phyloP scores from a whole-genome alignment of 2,113 vertebrate genomes.

The Ahaetulla prasina region DNA sequence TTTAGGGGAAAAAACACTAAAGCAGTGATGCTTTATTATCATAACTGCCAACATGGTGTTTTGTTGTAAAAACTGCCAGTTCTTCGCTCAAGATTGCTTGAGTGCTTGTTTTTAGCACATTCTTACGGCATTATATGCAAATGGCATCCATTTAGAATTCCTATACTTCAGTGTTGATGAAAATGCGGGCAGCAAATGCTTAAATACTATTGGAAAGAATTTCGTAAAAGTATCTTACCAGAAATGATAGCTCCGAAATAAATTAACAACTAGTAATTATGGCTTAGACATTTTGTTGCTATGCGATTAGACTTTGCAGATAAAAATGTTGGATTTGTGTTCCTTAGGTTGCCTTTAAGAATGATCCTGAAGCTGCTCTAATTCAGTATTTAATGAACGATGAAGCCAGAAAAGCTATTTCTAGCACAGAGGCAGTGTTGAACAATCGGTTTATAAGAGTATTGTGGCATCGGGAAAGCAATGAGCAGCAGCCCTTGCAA shows the following conservation, averaged over 20 bases:
- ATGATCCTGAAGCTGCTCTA: conserved; percentile 89
- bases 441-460: conserved; percentile 96
- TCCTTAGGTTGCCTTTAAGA: conserved; percentile 89
- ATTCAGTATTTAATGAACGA: conserved; percentile 92
- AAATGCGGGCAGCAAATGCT: neutral
- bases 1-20: neutral
- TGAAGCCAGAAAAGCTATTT: conserved; percentile 90
- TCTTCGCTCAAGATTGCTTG: neutral
- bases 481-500: conserved; percentile 53
- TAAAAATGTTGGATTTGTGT: neutral
- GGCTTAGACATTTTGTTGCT: neutral
- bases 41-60: neutral
- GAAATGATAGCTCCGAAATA: neutral
- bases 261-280: neutral
- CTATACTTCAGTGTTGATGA: neutral
- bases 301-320: neutral
- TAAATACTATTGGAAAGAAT: neutral
- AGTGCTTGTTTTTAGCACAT: neutral
- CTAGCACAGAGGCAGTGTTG: conserved; percentile 89
- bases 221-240: neutral
- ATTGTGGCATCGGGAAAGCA: conserved; percentile 88
- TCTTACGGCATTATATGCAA: neutral
- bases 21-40: neutral
- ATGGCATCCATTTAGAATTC: neutral
- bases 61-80: neutral